Evolutionary conservation across 2,797 vertebrate genomes (phyloP).

Genomic region (Tragelaphus oryx): DNA sequence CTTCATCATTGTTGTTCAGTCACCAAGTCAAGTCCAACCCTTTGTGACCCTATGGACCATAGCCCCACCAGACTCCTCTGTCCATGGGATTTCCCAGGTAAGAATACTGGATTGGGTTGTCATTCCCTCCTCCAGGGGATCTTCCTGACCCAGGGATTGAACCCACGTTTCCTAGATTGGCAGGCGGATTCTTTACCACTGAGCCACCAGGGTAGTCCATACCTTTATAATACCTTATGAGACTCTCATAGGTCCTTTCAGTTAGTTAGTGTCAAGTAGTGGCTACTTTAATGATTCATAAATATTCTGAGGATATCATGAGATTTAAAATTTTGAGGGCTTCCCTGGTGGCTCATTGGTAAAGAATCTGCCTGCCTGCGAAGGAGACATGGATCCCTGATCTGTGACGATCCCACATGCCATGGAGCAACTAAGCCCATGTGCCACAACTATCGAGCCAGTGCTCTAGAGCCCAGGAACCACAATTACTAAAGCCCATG

Average conservation of each 20-base stretch:
- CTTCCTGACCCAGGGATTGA: not conserved
- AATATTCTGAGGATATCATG: not conserved
- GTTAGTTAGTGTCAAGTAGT: not conserved
- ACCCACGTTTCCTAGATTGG: not conserved
- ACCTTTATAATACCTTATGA: not conserved
- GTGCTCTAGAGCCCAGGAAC: not conserved
- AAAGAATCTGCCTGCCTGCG: not conserved
- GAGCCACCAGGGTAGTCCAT: not conserved
- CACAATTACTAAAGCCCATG: not conserved
- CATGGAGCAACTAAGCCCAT: not conserved
- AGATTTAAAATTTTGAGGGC: not conserved
- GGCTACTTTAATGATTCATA: constrained; percentile 16
- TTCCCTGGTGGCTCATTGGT: not conserved
- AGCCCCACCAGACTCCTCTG: not conserved
- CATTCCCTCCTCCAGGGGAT: not conserved
- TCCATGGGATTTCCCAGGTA: not conserved
- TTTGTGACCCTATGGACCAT: not conserved
- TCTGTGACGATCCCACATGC: not conserved
- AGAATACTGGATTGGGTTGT: not conserved
- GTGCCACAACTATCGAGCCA: not conserved
- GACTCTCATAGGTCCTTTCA: not conserved
- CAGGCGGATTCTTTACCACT: not conserved
- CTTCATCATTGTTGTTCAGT: not conserved
- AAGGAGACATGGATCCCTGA: not conserved
- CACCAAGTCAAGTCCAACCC: not conserved